Evolutionary conservation across 1,140 invertebrate genomes (phyloP), one percentile per base, ranked within the genome.

Genomic region (Lerema accius): DNA sequence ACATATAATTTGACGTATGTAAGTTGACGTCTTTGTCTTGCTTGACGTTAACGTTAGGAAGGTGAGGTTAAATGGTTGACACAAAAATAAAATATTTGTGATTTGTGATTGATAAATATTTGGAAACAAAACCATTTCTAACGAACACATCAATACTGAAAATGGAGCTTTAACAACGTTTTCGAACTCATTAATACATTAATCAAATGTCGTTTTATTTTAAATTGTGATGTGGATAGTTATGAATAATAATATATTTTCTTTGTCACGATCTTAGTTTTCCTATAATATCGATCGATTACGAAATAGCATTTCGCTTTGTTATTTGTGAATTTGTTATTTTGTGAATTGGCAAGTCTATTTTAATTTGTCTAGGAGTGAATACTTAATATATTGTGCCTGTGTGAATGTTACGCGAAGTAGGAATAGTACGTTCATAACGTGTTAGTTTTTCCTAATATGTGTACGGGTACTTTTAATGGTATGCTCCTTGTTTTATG

Each of bases 251-350:
- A n/a, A n/a, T n/a, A n/a, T 73, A 70, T 85, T 83, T 37, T 83
- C 86, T 90, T 90, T 90, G 87, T 90, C 80, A 82, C 79, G 72
- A 69, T 67, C 79, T 81, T 84, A 86, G 76, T 86, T 89, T 84
- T 82, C 69, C 67, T 79, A 79, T 65, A 77, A 76, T 90, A 90
- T 90, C 82, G 87, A 90, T 90, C 87, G 87, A 80, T 89, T 90
- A 90, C 80, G 86, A 86, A 85, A 88, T 68, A 86, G 75, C 71
- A 69, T 77, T 81, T 76, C 71, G 50, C 66, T 71, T 80, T 67
- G 66, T 71, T 37, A 37, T 37, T 37, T 37, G 10, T 37, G n/a
- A 37, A 37, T 37, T 37, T 37, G 56, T 71, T 62, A 58, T 71
- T 67, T 67, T 67, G 28, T 64, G 58, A 55, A 62, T 65, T 64